Conservation (phyloP, 2,888 invertebrate genomes). For the Coelopa pilipes region DNA sequence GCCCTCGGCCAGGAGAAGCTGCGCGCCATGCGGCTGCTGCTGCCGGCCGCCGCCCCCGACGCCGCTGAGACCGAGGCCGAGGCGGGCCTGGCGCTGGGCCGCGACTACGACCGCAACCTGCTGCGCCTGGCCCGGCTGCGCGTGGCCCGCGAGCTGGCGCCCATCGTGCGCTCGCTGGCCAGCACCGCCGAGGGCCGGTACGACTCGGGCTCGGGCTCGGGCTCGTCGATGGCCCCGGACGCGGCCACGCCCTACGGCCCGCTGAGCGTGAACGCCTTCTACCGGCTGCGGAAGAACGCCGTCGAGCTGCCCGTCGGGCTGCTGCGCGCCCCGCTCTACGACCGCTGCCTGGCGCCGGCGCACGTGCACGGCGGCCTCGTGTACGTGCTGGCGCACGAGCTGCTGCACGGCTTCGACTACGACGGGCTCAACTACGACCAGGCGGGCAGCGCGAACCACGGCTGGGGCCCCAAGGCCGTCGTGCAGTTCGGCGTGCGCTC, state of each 20-base stretch:
- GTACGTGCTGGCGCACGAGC: conserved; percentile 59
- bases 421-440: conserved; percentile 62
- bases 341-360: conserved; percentile 42
- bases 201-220: neutral
- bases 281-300: conserved; percentile 55
- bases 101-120: conserved; percentile 53
- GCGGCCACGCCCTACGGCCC: conserved; percentile 47
- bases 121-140: conserved; percentile 45
- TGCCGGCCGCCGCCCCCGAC: conserved; percentile 42
- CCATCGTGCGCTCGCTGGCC: conserved; percentile 26
- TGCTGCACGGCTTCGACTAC: conserved; percentile 62
- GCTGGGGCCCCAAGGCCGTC: conserved; percentile 56
- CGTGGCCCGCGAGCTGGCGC: conserved; percentile 17
- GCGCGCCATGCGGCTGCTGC: conserved; percentile 52
- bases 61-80: neutral
- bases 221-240: neutral
- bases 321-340: conserved; percentile 51
- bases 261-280: conserved; percentile 60
- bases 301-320: conserved; percentile 60
- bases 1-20: conserved; percentile 53
- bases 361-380: conserved; percentile 54
- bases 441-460: conserved; percentile 49
- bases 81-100: conserved; percentile 10
- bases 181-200: too few relatives aligned
- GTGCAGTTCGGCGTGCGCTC: conserved; percentile 58